These are phyloP conservation scores for Nettapus auritus DNA, from an alignment of 2,113 vertebrate genomes.

Conservation along the genomic window DNA sequence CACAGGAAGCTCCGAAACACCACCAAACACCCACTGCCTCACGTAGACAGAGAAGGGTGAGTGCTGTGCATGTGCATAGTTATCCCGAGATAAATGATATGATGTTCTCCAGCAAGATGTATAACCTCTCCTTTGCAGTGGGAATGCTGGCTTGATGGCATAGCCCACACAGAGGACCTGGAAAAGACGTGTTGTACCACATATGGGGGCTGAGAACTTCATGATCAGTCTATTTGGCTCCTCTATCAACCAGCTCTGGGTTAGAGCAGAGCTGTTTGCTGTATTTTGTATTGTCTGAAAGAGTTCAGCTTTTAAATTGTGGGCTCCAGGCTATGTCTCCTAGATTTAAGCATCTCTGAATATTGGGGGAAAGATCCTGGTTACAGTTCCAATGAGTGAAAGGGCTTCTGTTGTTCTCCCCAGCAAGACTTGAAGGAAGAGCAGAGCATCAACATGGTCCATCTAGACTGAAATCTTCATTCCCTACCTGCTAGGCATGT, in stretches of 20 bases:
- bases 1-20: slow-evolving; percentile 87
- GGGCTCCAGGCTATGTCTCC: neutral
- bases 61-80: neutral
- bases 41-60: slow-evolving; percentile 96
- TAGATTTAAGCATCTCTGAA: neutral
- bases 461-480: neutral
- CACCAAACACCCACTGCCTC: slow-evolving; percentile 88
- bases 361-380: neutral
- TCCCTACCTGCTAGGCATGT: neutral
- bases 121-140: neutral
- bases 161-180: accelerated
- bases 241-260: neutral
- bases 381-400: neutral
- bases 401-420: neutral
- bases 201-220: neutral
- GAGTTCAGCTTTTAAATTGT: neutral
- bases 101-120: neutral
- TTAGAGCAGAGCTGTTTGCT: neutral
- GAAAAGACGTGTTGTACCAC: neutral
- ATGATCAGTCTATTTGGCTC: neutral
- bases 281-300: neutral
- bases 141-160: neutral
- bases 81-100: neutral
- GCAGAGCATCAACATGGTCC: neutral
- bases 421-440: neutral